A percentile compares a stretch with the other conserved stretches of the same genome.
Conservation (phyloP, 2,113 vertebrate species). For the Bettongia penicillata region DNA sequence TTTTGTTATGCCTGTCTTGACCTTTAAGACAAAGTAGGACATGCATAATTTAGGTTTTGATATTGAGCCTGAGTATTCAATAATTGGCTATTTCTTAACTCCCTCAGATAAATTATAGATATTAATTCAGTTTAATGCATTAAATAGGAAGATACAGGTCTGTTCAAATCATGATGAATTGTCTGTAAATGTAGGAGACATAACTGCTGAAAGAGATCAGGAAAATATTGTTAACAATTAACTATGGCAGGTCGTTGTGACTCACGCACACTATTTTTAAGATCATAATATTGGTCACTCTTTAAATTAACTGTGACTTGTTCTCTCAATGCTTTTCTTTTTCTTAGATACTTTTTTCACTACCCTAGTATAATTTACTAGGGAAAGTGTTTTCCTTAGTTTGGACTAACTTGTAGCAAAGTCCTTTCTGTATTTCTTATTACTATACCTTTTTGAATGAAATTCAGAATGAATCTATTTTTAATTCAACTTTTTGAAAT, state of each 20-base stretch:
- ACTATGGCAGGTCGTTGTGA: background rate
- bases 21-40: too few species aligned
- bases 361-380: background rate
- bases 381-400: background rate
- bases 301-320: background rate
- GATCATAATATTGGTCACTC: background rate
- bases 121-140: background rate
- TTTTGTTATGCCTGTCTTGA: background rate
- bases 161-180: background rate
- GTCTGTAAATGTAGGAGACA: background rate
- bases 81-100: background rate
- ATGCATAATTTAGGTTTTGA: background rate
- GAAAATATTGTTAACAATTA: background rate
- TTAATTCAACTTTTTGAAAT: background rate
- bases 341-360: background rate
- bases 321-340: background rate
- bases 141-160: background rate
- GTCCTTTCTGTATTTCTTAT: background rate
- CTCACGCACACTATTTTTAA: background rate
- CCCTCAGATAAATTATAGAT: background rate
- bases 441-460: background rate
- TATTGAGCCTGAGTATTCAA: background rate
- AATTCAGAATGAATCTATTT: background rate
- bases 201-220: background rate
- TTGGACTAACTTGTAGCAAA: background rate